Percentiles rank a stretch among this genome's conserved stretches.
phyloP scores from a whole-genome alignment of 2,888 invertebrate genomes.

The Dryobotodes eremita region DNA sequence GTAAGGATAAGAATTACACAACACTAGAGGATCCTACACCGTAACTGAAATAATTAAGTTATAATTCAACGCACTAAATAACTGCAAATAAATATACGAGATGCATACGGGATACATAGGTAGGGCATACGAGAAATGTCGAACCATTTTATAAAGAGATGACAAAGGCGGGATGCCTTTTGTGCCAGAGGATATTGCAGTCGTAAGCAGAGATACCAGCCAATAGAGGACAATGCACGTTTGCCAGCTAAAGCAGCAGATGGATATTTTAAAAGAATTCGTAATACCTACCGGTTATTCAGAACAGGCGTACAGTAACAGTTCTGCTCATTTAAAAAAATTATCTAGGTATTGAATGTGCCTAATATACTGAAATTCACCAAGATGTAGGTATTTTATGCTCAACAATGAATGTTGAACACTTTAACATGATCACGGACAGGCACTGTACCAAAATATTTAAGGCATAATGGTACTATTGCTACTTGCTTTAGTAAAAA shows the following conservation, averaged over 20 bases:
- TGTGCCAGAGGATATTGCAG: constrained; percentile 26
- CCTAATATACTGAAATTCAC: neutral
- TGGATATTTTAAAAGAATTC: neutral
- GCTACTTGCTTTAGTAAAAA: too few species aligned
- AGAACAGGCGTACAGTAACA: neutral
- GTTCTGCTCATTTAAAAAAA: neutral
- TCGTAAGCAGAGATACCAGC: neutral
- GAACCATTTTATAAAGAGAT: neutral
- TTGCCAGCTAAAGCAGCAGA: neutral
- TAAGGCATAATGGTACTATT: too few species aligned
- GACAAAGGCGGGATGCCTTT: constrained; percentile 13
- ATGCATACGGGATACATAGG: too few species aligned
- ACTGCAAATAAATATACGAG: too few species aligned
- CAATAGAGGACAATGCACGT: neutral
- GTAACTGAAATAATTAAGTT: neutral
- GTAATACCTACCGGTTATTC: neutral
- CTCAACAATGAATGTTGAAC: neutral
- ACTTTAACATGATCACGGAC: too few species aligned
- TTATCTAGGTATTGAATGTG: neutral
- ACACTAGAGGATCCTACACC: too few species aligned
- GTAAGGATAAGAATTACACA: neutral
- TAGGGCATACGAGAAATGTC: constrained; percentile 8
- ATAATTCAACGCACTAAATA: neutral
- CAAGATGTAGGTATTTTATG: neutral
- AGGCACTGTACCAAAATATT: too few species aligned